These are phyloP conservation scores for Corythornis cristatus DNA, from an alignment of 2,113 vertebrate genomes.

Conservation along the genomic window DNA sequence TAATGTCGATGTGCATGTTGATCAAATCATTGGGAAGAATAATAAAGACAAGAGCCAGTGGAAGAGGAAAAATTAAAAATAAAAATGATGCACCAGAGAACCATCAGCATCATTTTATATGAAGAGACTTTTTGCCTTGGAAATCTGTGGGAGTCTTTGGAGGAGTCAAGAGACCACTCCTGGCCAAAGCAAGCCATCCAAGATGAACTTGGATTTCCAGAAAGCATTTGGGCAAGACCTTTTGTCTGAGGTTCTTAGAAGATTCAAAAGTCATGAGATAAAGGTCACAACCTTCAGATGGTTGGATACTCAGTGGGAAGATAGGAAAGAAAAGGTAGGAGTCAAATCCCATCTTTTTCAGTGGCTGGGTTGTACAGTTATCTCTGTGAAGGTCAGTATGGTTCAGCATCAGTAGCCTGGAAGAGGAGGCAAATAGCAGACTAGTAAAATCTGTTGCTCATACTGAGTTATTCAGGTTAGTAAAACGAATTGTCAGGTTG, in stretches of 20 bases:
- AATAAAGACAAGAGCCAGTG: background rate
- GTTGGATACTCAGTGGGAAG: background rate
- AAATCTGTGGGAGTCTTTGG: background rate
- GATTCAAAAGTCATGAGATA: background rate
- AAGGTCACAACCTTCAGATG: background rate
- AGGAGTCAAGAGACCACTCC: background rate
- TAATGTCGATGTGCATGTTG: accelerated
- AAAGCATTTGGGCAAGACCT: background rate
- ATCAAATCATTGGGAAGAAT: background rate
- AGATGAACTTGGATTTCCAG: background rate
- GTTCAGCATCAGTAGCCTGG: background rate
- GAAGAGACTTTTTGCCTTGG: accelerated
- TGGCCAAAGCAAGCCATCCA: background rate
- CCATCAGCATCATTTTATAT: background rate
- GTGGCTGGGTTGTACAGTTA: background rate
- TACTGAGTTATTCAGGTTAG: background rate
- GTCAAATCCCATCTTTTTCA: background rate
- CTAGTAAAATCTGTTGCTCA: background rate
- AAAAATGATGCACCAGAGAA: accelerated
- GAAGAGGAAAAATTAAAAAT: background rate
- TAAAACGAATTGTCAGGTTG: background rate
- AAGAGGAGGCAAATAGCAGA: accelerated
- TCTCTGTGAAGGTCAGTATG: background rate
- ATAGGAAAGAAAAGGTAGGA: background rate
- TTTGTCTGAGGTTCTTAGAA: background rate